These are phyloP conservation scores for Aleiodes testaceus DNA, from an alignment of 2,888 invertebrate genomes.

Conservation along the genomic window DNA sequence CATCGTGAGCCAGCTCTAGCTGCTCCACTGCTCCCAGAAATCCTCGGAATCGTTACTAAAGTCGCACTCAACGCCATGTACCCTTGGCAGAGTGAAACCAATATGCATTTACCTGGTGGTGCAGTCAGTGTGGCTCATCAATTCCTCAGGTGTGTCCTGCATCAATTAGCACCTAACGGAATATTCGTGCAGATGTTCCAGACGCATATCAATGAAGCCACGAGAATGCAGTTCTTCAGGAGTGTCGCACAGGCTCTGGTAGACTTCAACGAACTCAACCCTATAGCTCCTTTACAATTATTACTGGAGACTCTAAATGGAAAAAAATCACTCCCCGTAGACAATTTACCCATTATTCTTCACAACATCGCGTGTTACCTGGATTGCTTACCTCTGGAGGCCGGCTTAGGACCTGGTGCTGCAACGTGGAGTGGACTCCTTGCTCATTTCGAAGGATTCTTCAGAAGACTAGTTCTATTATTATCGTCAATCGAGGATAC, in stretches of 20 bases:
- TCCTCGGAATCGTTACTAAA: slow-evolving; percentile 90
- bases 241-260: slow-evolving; percentile 94
- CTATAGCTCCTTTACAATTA: slow-evolving; percentile 93
- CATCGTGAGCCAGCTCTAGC: slow-evolving; percentile 96
- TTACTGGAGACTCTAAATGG: slow-evolving; percentile 89
- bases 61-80: slow-evolving; percentile 86
- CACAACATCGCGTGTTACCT: slow-evolving; percentile 95
- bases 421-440: slow-evolving; percentile 87
- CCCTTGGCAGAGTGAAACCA: slow-evolving; percentile 92
- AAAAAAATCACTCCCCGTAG: slow-evolving; percentile 82
- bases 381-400: slow-evolving; percentile 91
- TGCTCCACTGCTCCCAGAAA: slow-evolving; percentile 94
- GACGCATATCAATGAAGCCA: slow-evolving; percentile 85
- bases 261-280: slow-evolving; percentile 97
- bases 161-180: slow-evolving; percentile 97
- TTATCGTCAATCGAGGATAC: slow-evolving; percentile 82
- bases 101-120: slow-evolving; percentile 93
- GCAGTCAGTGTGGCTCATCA: slow-evolving; percentile 97
- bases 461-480: slow-evolving; percentile 83
- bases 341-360: slow-evolving; percentile 84
- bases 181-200: slow-evolving; percentile 97
- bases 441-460: slow-evolving; percentile 89
- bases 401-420: slow-evolving; percentile 80
- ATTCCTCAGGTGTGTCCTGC: slow-evolving; percentile 95
- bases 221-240: slow-evolving; percentile 90